A percentile compares a stretch with the other conserved stretches of the same genome.
phyloP scores from a whole-genome alignment of 2,113 vertebrate species.

The Ariopsis seemanni region DNA sequence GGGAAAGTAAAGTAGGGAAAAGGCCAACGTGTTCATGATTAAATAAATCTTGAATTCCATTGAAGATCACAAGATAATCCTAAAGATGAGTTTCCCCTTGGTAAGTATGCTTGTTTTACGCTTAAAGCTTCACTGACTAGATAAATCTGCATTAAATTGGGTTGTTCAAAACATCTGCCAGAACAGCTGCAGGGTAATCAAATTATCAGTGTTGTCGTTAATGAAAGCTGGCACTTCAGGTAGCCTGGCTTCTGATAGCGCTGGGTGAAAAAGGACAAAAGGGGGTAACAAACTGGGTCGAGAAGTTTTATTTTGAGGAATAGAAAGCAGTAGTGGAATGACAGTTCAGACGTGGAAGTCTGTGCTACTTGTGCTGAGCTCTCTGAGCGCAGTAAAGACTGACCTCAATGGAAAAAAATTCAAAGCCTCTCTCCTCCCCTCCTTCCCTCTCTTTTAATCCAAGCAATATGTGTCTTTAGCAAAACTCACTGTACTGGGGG shows the following conservation, averaged over 20 bases:
- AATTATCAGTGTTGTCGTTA: not conserved
- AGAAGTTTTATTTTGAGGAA: not conserved
- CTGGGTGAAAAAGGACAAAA: not conserved
- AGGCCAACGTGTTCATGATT: not conserved
- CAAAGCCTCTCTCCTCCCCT: conserved; percentile 52
- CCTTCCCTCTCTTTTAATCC: conserved; percentile 56
- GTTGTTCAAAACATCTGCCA: not conserved
- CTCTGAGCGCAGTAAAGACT: conserved; percentile 53
- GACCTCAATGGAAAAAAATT: conserved; percentile 65
- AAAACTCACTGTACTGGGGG: conserved; percentile 35
- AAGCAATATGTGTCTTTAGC: conserved; percentile 60
- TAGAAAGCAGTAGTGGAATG: not conserved
- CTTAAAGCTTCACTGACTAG: not conserved
- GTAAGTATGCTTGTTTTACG: not conserved
- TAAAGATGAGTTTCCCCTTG: not conserved
- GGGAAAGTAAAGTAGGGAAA: not conserved
- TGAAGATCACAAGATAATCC: not conserved
- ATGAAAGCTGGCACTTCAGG: not conserved
- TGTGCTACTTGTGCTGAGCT: conserved; percentile 5
- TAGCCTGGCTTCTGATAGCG: not conserved
- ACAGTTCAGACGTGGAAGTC: conserved; percentile 35
- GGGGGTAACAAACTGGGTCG: not conserved
- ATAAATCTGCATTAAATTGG: not conserved
- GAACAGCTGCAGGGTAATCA: conserved; percentile 14
- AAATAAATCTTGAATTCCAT: not conserved